Evolutionary conservation across 2,797 vertebrate species (phyloP).

Genomic region (Microctenopoma steveboyesi): DNA sequence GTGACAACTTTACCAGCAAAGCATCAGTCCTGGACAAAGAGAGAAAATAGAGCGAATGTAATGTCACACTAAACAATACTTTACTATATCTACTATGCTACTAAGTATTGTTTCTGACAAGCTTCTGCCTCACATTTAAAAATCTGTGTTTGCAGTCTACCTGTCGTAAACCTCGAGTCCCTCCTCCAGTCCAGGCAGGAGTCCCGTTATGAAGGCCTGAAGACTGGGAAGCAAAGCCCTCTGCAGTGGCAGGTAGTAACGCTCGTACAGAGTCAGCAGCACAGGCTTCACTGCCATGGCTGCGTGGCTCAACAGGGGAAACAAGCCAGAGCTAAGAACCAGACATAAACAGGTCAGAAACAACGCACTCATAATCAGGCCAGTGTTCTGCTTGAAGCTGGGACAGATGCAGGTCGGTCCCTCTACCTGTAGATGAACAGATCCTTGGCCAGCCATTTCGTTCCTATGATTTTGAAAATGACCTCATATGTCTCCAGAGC

Average conservation of each 20-base stretch:
- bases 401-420: not conserved
- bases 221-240: slow-evolving; percentile 94
- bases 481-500: slow-evolving; percentile 98
- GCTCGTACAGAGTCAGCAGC: slow-evolving; percentile 93
- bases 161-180: slow-evolving; percentile 96
- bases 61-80: not conserved
- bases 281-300: slow-evolving; percentile 95
- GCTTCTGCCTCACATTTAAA: no score
- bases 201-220: slow-evolving; percentile 93
- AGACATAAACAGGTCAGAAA: slow-evolving; percentile 22
- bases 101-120: no score
- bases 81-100: no score
- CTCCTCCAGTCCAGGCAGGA: slow-evolving; percentile 95
- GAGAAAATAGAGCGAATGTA: slow-evolving; percentile 4
- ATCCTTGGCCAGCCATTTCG: slow-evolving; percentile 97
- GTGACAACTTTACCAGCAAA: slow-evolving; percentile 89
- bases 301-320: slow-evolving; percentile 93
- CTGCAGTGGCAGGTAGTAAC: slow-evolving; percentile 96
- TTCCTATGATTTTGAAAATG: slow-evolving; percentile 98
- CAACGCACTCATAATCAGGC: not conserved
- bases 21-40: slow-evolving; percentile 87
- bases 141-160: slow-evolving; percentile 67
- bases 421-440: slow-evolving; percentile 96
- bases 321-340: slow-evolving; percentile 90
- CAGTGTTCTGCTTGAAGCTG: slow-evolving; percentile 7